phyloP scores from a whole-genome alignment of 2,113 vertebrate species.

The Semnornis frantzii region DNA sequence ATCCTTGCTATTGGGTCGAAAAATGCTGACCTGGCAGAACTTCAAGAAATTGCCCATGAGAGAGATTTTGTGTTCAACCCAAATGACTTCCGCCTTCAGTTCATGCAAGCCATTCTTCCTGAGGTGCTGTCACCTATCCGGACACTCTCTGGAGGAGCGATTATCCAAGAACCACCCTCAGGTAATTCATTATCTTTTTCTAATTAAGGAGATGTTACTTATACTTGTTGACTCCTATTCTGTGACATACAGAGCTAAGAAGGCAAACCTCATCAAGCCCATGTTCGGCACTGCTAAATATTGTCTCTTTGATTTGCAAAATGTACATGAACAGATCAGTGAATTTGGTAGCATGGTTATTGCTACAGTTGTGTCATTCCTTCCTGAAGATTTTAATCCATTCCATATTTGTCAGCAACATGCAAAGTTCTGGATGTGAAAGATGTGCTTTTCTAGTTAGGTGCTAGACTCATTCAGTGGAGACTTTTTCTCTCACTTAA shows the following conservation, averaged over 20 bases:
- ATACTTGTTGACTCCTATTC: neutral
- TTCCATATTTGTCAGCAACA: neutral
- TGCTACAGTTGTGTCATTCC: neutral
- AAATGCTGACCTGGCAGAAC: slow-evolving; percentile 73
- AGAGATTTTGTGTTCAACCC: slow-evolving; percentile 73
- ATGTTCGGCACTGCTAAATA: neutral
- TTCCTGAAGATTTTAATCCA: neutral
- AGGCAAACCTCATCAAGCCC: neutral
- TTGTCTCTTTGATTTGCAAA: neutral
- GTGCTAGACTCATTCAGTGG: neutral
- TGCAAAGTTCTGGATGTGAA: neutral
- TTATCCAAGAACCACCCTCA: slow-evolving; percentile 71
- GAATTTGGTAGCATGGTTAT: neutral
- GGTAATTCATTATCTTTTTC: slow-evolving; percentile 74
- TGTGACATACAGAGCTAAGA: neutral
- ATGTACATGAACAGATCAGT: neutral
- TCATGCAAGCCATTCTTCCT: slow-evolving; percentile 70
- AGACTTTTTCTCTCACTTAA: neutral
- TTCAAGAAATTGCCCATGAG: slow-evolving; percentile 83
- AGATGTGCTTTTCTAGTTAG: neutral
- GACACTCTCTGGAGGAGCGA: slow-evolving; percentile 78
- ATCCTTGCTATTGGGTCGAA: slow-evolving; percentile 81
- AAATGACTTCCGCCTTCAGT: slow-evolving; percentile 76
- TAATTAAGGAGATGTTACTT: neutral
- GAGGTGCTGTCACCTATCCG: slow-evolving; percentile 76